A percentile compares a stretch with the other conserved stretches of the same genome.
phyloP scores from a whole-genome alignment of 2,888 invertebrate genomes.

The Sturmia bella region DNA sequence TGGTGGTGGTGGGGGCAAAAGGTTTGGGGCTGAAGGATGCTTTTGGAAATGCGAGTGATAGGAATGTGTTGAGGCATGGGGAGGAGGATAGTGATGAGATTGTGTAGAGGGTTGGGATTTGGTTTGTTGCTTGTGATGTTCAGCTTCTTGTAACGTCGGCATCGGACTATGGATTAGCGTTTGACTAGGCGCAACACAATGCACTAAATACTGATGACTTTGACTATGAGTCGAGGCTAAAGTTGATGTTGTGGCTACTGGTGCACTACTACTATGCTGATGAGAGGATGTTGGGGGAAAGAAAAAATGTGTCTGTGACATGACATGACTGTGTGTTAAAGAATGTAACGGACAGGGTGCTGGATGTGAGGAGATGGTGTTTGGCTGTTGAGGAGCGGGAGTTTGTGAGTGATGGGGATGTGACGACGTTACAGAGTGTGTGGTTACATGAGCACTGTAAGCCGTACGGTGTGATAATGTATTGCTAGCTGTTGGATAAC shows the following conservation, averaged over 20 bases:
- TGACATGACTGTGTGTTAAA: conserved; percentile 51
- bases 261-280: conserved; percentile 74
- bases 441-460: conserved; percentile 71
- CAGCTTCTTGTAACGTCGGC: conserved; percentile 79
- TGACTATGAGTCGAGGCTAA: conserved; percentile 79
- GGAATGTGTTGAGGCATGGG: conserved; percentile 69
- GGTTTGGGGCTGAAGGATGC: conserved; percentile 79
- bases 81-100: conserved; percentile 65
- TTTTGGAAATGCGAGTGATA: conserved; percentile 79
- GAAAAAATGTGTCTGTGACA: conserved; percentile 54
- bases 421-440: conserved; percentile 68
- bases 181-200: conserved; percentile 79
- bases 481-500: conserved; percentile 76
- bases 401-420: conserved; percentile 71
- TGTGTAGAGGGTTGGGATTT: conserved; percentile 73
- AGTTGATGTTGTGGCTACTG: conserved; percentile 77
- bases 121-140: conserved; percentile 73
- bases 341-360: conserved; percentile 68
- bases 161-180: conserved; percentile 76
- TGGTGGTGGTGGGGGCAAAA: conserved; percentile 75
- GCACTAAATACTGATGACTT: conserved; percentile 80
- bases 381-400: conserved; percentile 43
- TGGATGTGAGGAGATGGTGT: conserved; percentile 60
- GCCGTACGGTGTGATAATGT: conserved; percentile 76
- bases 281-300: conserved; percentile 64